Base-by-base conservation (phyloP, 1,140 invertebrate genomes). In the Cyclargus thomasi region DNA sequence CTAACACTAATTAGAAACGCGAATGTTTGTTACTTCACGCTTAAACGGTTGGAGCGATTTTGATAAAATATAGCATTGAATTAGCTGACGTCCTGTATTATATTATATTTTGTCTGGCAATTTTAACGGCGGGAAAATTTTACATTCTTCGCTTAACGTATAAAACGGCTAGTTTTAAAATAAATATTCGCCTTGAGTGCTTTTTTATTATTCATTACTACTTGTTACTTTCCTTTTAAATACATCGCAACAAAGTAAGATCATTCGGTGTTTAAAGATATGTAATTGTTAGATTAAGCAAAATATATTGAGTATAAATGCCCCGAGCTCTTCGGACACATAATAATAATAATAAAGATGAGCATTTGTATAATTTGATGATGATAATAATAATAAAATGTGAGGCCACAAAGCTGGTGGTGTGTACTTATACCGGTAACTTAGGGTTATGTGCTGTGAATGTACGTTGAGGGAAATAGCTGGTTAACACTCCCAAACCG, bases 241-340 rank as follows among this genome's bases (percentile, higher is more conserved):
- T 20, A 6, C 53, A 5, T 17, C 10, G 53, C 18, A 2, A 55
- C 53, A 55, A 55, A 17, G 53, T 20, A 55, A 55, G 16, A 55
- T 55, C 18, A 55, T 55, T 17, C n/a, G n/a, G 17, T 20, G 18
- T n/a, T 55, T 55, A 55, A 11, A 55, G 53, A 55, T 55, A 55
- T 20, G 53, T 55, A 55, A 55, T 55, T 17, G 53, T 55, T 55
- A 55, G 18, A 20, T 55, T 55, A 55, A 55, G 53, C 53, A 55
- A 55, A 55, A 55, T 18, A 18, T 55, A 55, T 55, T 7, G 53
- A 3, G n/a, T 20, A 20, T 55, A 55, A 55, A 55, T 20, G 53
- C 6, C 4, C 53, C 53, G 53, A 1, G 18, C 53, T 8, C 39
- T 4, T 11, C 39, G 11, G 39, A 11, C 14, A 47, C 6, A 47